Evolutionary conservation across 2,797 vertebrate species (phyloP).

Genomic region (Myiothlypis chrysogaster): DNA sequence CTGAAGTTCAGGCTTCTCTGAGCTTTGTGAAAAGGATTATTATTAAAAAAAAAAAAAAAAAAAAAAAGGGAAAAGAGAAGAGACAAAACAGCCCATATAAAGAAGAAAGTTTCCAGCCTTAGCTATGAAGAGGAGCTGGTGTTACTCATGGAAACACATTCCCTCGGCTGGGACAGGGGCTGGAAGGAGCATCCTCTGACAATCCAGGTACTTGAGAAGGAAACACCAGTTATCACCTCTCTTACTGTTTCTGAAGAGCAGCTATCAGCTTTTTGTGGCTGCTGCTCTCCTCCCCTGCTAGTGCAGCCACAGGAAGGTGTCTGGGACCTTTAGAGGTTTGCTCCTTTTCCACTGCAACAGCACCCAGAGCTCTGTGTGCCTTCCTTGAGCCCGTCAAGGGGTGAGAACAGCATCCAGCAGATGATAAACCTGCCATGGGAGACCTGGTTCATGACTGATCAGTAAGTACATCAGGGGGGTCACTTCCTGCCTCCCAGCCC

Average conservation of each 20-base stretch:
- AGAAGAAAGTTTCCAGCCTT: neutral
- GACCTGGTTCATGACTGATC: neutral
- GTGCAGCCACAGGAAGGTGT: neutral
- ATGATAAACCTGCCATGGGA: neutral
- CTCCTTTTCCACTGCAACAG: neutral
- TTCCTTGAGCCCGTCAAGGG: neutral
- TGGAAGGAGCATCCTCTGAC: neutral
- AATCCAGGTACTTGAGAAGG: too few species aligned
- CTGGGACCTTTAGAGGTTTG: neutral
- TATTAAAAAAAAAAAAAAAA: too few species aligned
- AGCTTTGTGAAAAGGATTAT: neutral
- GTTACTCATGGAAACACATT: neutral
- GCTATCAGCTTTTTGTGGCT: neutral
- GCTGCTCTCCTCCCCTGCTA: neutral
- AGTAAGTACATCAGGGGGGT: neutral
- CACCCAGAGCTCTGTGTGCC: neutral
- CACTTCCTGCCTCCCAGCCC: neutral
- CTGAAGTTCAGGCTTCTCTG: neutral
- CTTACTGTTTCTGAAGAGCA: neutral
- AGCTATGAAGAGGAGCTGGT: neutral
- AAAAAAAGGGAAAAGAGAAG: neutral
- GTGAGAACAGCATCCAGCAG: neutral
- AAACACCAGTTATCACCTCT: neutral
- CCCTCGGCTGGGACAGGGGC: neutral
- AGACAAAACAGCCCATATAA: fast-evolving